Evolutionary conservation across 2,113 vertebrate species (phyloP).

Genomic region (Saccopteryx bilineata): DNA sequence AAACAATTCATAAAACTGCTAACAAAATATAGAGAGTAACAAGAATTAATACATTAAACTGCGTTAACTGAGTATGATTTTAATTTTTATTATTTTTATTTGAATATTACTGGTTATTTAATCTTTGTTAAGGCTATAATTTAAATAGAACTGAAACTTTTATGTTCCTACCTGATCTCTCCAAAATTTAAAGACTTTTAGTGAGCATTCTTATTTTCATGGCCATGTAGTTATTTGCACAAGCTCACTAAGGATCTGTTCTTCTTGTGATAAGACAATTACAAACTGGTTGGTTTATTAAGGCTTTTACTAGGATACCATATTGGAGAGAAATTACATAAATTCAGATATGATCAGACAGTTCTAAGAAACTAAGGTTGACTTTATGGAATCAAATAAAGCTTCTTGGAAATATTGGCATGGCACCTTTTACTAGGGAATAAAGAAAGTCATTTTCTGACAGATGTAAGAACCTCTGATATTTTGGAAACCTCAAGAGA

Average conservation of each 20-base stretch:
- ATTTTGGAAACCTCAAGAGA: not conserved
- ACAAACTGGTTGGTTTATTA: not conserved
- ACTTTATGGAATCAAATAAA: not conserved
- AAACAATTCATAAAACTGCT: not conserved
- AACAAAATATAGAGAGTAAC: not conserved
- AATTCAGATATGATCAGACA: not conserved
- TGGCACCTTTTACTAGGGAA: not conserved
- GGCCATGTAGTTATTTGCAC: not conserved
- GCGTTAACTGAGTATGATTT: not conserved
- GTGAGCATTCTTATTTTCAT: not conserved
- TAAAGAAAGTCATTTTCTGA: not conserved
- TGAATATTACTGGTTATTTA: not conserved
- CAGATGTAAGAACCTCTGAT: not conserved
- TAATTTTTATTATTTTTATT: not conserved
- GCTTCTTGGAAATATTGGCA: not conserved
- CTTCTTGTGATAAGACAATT: not conserved
- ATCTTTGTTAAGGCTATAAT: not conserved
- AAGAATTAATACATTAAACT: not conserved
- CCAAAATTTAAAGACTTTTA: not conserved
- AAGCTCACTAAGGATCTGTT: not conserved
- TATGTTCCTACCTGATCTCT: not conserved
- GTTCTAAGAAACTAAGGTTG: not conserved
- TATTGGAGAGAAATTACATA: not conserved
- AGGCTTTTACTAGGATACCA: not conserved
- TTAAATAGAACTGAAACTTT: not conserved